These are phyloP conservation scores for Oophaga pumilio DNA, from an alignment of 2,113 vertebrate species.

Conservation along the genomic window DNA sequence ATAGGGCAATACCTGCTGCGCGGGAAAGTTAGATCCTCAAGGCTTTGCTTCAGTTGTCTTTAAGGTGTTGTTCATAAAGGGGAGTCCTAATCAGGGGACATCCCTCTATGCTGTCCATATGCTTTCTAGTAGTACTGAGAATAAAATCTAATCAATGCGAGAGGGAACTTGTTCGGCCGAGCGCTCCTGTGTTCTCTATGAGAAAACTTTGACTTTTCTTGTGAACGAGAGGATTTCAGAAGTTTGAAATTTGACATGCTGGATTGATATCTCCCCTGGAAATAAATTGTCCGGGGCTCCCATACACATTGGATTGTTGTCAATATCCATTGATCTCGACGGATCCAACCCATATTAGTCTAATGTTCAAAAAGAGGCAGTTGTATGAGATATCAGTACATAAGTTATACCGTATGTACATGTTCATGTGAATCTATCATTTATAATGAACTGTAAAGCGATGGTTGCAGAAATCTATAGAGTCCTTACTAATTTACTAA, in stretches of 20 bases:
- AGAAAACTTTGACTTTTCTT: no score
- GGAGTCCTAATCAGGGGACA: background rate
- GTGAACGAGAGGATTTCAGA: no score
- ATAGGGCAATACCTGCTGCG: background rate
- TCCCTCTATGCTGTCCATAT: background rate
- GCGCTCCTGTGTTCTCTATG: no score
- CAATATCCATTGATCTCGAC: no score
- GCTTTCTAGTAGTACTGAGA: background rate
- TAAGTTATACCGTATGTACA: background rate
- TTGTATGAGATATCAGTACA: background rate
- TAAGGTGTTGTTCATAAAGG: background rate
- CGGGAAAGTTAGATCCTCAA: background rate
- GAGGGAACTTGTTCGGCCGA: background rate
- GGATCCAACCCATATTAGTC: background rate
- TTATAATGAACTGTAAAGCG: background rate
- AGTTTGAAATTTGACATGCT: no score
- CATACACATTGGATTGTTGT: no score
- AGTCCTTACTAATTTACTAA: background rate
- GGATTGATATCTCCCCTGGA: no score
- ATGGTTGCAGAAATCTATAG: conserved; percentile 5
- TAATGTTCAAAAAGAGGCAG: background rate
- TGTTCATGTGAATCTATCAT: background rate
- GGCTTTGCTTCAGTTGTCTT: background rate
- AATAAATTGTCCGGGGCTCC: no score
- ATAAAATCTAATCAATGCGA: background rate